Conservation (phyloP, 2,113 vertebrate genomes). For the Dicentrarchus labrax region DNA sequence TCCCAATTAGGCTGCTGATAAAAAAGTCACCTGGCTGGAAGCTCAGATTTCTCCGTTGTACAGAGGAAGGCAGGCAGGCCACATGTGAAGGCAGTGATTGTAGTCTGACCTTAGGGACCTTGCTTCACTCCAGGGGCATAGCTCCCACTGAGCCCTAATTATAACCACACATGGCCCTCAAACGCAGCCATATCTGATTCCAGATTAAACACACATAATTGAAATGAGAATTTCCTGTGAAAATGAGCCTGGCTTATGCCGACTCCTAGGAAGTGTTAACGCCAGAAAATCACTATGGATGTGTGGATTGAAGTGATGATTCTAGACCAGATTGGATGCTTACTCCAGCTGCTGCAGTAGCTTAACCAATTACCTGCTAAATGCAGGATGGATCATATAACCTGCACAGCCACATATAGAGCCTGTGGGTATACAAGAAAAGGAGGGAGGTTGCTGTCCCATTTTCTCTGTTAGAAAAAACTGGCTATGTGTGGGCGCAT, state of each 20-base stretch:
- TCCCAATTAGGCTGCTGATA: conserved; percentile 73
- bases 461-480: conserved; percentile 52
- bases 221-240: conserved; percentile 60
- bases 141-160: conserved; percentile 71
- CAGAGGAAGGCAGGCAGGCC: conserved; percentile 37
- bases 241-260: conserved; percentile 28
- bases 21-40: conserved; percentile 74
- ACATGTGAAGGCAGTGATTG: conserved; percentile 60
- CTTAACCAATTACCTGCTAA: conserved; percentile 62
- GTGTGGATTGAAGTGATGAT: conserved; percentile 36
- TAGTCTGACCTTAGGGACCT: conserved; percentile 63
- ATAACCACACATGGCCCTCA: conserved; percentile 42
- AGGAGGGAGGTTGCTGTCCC: conserved; percentile 26
- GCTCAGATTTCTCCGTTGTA: conserved; percentile 35
- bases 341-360: conserved; percentile 13
- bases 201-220: conserved; percentile 66
- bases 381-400: conserved; percentile 45
- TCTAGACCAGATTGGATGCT: conserved; percentile 27
- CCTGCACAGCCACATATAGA: conserved; percentile 37
- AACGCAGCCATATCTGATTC: conserved; percentile 62
- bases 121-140: conserved; percentile 40
- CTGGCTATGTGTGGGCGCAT: conserved; percentile 38
- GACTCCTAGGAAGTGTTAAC: conserved; percentile 4
- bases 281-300: conserved; percentile 34
- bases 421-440: conserved; percentile 37